Percentiles rank a stretch among this genome's conserved stretches.
These are phyloP conservation scores for Lacerta agilis DNA, from an alignment of 2,797 vertebrate genomes.

Conservation along the genomic window DNA sequence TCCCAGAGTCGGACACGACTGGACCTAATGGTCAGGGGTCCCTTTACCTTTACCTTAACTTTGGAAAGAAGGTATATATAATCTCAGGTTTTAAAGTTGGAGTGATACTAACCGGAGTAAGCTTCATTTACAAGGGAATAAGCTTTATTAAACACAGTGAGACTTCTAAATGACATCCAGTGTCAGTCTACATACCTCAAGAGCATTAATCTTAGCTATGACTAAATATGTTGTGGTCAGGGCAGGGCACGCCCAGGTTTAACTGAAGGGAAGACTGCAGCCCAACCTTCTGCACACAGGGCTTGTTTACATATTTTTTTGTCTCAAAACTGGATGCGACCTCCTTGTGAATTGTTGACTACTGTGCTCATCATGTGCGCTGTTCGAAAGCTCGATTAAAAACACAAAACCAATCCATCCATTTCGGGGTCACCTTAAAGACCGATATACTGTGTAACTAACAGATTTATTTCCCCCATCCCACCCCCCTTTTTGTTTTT, in stretches of 20 bases:
- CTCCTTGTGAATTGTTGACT: neutral
- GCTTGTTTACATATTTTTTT: too few species aligned
- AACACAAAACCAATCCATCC: too few species aligned
- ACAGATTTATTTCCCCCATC: neutral
- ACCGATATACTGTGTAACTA: too few species aligned
- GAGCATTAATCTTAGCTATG: neutral
- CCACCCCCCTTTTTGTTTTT: neutral
- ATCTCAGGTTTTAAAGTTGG: neutral
- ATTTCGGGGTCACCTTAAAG: too few species aligned
- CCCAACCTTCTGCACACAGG: neutral
- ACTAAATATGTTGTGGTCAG: neutral
- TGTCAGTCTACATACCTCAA: neutral
- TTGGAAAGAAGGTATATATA: neutral
- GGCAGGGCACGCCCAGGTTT: neutral
- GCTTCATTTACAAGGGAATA: neutral
- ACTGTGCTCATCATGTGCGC: too few species aligned
- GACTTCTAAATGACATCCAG: neutral
- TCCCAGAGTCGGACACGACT: too few species aligned
- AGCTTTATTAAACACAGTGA: neutral
- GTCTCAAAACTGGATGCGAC: neutral
- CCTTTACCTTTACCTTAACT: neutral
- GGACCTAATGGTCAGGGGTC: too few species aligned
- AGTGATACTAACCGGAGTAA: neutral
- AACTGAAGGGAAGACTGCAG: neutral
- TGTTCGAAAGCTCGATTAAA: too few species aligned